phyloP scores from a whole-genome alignment of 2,797 vertebrate species.

The Macroramphosus scolopax region DNA sequence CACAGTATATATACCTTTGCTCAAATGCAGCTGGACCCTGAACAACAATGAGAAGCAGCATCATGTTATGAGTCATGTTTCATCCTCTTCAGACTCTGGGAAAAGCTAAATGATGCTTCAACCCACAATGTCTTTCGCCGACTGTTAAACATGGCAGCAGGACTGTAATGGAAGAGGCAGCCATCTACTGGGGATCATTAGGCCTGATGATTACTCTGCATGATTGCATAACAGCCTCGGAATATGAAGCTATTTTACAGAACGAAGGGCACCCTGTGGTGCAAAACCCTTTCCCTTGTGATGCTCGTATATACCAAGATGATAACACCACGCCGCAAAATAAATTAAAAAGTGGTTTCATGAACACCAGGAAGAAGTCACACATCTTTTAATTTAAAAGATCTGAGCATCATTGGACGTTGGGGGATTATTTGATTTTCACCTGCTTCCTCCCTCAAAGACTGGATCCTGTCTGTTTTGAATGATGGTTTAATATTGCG shows the following conservation, averaged over 20 bases:
- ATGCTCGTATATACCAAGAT: constrained; percentile 30
- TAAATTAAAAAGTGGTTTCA: constrained; percentile 53
- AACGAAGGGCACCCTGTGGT: constrained; percentile 46
- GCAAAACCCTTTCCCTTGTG: constrained; percentile 30
- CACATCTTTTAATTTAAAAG: constrained; percentile 40
- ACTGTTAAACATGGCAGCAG: constrained; percentile 53
- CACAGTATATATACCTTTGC: too few species aligned
- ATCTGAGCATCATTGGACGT: constrained; percentile 15
- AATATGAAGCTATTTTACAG: constrained; percentile 63
- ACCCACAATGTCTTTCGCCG: constrained; percentile 50
- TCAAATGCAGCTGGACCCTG: too few species aligned
- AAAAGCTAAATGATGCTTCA: constrained; percentile 50
- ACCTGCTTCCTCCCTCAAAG: constrained; percentile 19
- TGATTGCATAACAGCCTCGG: constrained; percentile 61
- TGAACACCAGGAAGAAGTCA: constrained; percentile 37
- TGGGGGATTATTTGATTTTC: constrained; percentile 18
- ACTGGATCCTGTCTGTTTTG: constrained; percentile 19
- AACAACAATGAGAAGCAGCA: constrained; percentile 32
- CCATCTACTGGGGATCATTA: constrained; percentile 66
- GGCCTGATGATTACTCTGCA: constrained; percentile 61
- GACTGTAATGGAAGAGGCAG: constrained; percentile 58
- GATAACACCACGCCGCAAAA: constrained; percentile 44
- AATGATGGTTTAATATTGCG: constrained; percentile 37
- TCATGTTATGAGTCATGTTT: constrained; percentile 53
- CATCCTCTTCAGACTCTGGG: constrained; percentile 42